Evolutionary conservation across 2,888 invertebrate species (phyloP), one percentile per base, ranked within the genome.

Genomic region (Yponomeuta malinellus): DNA sequence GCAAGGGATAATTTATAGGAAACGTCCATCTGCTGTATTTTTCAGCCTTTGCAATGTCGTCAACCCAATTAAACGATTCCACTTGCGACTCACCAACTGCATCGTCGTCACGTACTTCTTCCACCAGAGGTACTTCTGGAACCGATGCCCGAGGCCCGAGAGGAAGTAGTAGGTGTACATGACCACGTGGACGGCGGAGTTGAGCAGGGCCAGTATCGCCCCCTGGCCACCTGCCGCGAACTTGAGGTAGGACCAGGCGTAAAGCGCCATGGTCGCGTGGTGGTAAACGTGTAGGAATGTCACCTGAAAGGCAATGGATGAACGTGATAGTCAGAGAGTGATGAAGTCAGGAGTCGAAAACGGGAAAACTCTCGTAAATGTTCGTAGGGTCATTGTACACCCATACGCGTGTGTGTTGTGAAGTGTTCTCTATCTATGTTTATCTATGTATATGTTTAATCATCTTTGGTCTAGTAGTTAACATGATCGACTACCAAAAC

Each of bases 201-300:
- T 97, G 15, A 96, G 88, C 52, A 96, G 90, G 0, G 96, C 95
- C 29, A 96, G 92, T 70, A 97, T 93, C 0, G 96, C 95, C 0
- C 95, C 96, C 78, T 97, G 96, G 0, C 96, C 96, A 29, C 95
- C 96, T 43, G 96, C 96, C 5, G 96, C 93, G 77, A 95, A 97
- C 86, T 96, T 96, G 48, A 96, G 87, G 76, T 96, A 97, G 72
- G 95, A 95, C 96, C 97, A 97, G 0, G 95, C 95, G 86, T 96
- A 94, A 48, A 96, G 81, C 63, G 95, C 97, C 88, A 96, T 96
- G 71, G 95, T 92, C 0, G 95, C 93, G 83, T 98, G 98, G 83
- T 98, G 98, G 81, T 97, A 98, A 0, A 98, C 96, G 81, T 98
- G 98, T 43, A 98, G 94, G 78, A 97, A 97, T 0, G 97, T 95